phyloP scores from a whole-genome alignment of 2,888 invertebrate species.

The Caenorhabditis zanzibari region DNA sequence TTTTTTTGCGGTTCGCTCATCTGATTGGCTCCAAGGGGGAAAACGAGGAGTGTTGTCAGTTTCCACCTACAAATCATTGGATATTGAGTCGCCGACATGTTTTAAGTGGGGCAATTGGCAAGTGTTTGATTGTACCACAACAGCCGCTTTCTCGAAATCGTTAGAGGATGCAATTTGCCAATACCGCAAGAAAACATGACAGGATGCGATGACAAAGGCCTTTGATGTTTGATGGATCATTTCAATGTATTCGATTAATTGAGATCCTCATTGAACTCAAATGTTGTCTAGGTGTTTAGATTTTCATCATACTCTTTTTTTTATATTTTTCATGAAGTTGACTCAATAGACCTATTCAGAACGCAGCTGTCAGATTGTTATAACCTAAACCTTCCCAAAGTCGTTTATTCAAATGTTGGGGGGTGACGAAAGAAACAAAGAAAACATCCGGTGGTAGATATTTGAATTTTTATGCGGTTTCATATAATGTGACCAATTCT shows the following conservation, averaged over 20 bases:
- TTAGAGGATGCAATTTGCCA: conserved; percentile 53
- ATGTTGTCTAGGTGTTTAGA: background rate
- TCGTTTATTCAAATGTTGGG: conserved; percentile 63
- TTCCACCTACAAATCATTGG: conserved; percentile 52
- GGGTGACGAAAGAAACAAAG: conserved; percentile 1
- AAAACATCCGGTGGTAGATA: conserved; percentile 54
- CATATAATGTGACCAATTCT: conserved; percentile 52
- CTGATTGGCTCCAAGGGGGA: conserved; percentile 16
- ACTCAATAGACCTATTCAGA: conserved; percentile 4
- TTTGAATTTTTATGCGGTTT: conserved; percentile 58
- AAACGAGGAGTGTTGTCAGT: conserved; percentile 37
- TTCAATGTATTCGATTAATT: conserved; percentile 24
- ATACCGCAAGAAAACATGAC: conserved; percentile 63
- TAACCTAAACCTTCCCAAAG: conserved; percentile 56
- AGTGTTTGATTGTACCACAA: conserved; percentile 63
- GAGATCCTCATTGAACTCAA: background rate
- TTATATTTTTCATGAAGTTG: conserved; percentile 6
- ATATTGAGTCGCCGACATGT: conserved; percentile 36
- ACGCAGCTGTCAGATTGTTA: conserved; percentile 53
- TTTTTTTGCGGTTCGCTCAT: conserved; percentile 36
- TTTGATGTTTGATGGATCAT: conserved; percentile 62
- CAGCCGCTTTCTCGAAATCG: conserved; percentile 49
- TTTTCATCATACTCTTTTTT: conserved; percentile 19
- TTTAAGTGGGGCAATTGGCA: conserved; percentile 59
- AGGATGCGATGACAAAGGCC: conserved; percentile 37